Evolutionary conservation across 1,140 invertebrate species (phyloP), one percentile per base, ranked within the genome.

Genomic region (Belonocnema kinseyi): DNA sequence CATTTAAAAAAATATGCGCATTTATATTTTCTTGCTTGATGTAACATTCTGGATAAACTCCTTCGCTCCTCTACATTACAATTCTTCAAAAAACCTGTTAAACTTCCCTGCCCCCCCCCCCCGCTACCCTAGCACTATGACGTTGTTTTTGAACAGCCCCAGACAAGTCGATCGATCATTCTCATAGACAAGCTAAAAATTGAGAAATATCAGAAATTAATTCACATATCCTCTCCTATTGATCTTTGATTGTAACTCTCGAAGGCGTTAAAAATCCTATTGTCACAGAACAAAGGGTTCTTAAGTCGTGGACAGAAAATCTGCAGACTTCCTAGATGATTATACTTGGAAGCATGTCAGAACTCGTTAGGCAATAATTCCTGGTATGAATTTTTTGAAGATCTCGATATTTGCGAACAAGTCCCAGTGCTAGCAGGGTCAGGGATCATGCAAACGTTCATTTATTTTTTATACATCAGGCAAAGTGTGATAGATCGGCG

Each of bases 401-500:
- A 66, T 66, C 61, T 66, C 13, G n/a, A 40, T 66, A 66, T 21
- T 13, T 8, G 8, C 12, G 19, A 58, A 66, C 61, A 66, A 33
- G 33, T 46, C 61, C 61, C 26, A 66, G 61, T 13, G 61, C 33
- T 33, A 66, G 33, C 26, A 66, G 61, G 61, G 61, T 66, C 61
- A 66, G 33, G 26, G 61, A 66, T 66, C 61, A 66, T 66, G 0
- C 61, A 66, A 66, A 66, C 33, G 61, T 14, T 66, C 61, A 66
- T 66, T 66, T 66, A 12, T 66, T 66, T 66, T 40, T 61, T 61
- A 40, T 16, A 61, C 58, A 61, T 61, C 58, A 33, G 56, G 26
- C 58, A 74, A 83, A 79, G 54, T 85, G 72, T 86, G 85, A 86
- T 85, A 82, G 81, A 86, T 85, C 77, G 82, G 85, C 83, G 85